Evolutionary conservation across 1,140 invertebrate genomes (phyloP).

Genomic region (Goniozus legneri): DNA sequence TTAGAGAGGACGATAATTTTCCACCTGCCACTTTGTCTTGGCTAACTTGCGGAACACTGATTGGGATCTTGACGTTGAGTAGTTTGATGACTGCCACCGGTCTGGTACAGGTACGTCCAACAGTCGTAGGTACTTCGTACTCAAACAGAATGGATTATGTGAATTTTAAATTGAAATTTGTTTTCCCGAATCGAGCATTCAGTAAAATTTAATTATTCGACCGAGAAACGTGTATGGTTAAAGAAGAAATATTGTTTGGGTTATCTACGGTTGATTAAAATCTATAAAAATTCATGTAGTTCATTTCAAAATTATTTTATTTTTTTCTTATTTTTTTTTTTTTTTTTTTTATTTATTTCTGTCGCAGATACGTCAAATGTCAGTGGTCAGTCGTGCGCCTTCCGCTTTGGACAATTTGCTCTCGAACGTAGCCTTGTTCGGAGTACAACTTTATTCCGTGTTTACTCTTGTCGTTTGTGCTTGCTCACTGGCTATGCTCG

Average conservation of each 20-base stretch:
- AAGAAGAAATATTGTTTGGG: too few species aligned
- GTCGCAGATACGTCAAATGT: slow-evolving; percentile 53
- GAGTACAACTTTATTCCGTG: slow-evolving; percentile 59
- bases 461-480: slow-evolving; percentile 58
- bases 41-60: slow-evolving; percentile 51
- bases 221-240: too few species aligned
- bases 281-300: too few species aligned
- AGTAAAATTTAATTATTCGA: too few species aligned
- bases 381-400: slow-evolving; percentile 44
- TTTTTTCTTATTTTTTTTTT: too few species aligned
- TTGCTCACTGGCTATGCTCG: slow-evolving; percentile 34
- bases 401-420: slow-evolving; percentile 53
- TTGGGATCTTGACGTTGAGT: slow-evolving; percentile 46
- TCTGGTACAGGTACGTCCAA: slow-evolving; percentile 51
- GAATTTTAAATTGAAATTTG: too few species aligned
- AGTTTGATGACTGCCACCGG: slow-evolving; percentile 43
- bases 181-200: too few species aligned
- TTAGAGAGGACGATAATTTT: slow-evolving; percentile 59
- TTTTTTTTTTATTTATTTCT: too few species aligned
- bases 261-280: too few species aligned
- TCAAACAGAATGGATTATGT: too few species aligned
- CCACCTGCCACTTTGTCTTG: slow-evolving; percentile 48
- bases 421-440: slow-evolving; percentile 55
- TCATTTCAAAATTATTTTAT: too few species aligned
- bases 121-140: slow-evolving; percentile 51